Conservation (phyloP, 1,140 invertebrate genomes). For the Wasmannia auropunctata region DNA sequence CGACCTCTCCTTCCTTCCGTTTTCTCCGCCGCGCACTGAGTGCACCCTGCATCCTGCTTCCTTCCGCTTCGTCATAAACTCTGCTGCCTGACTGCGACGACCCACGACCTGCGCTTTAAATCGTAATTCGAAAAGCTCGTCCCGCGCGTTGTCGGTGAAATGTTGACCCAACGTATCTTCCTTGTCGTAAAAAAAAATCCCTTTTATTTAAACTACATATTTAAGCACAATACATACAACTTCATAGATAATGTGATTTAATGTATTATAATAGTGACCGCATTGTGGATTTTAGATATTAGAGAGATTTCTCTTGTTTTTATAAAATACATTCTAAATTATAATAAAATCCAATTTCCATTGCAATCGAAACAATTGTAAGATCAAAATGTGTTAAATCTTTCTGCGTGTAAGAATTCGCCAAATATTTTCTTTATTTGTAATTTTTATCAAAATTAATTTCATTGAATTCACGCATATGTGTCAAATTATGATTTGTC, state of each 20-base stretch:
- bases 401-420: not conserved
- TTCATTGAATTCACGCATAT: not conserved
- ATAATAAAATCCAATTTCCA: too few species aligned
- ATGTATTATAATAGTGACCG: not conserved
- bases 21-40: slow-evolving; percentile 11
- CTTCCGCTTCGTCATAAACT: slow-evolving; percentile 33
- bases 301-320: not conserved
- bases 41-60: slow-evolving; percentile 4
- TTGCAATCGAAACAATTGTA: not conserved
- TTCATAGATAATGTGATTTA: not conserved
- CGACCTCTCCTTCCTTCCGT: slow-evolving; percentile 45
- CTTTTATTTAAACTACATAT: too few species aligned
- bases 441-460: not conserved
- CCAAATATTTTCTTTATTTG: not conserved
- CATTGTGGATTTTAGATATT: not conserved
- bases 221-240: not conserved
- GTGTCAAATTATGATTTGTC: not conserved
- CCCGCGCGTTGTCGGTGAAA: not conserved
- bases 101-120: not conserved
- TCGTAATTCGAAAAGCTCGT: not conserved
- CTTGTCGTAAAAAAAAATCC: not conserved
- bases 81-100: not conserved
- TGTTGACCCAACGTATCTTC: not conserved
- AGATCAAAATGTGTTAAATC: not conserved
- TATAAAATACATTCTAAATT: too few species aligned